Conservation (phyloP, 2,113 vertebrate genomes). For the Synchiropus splendidus region DNA sequence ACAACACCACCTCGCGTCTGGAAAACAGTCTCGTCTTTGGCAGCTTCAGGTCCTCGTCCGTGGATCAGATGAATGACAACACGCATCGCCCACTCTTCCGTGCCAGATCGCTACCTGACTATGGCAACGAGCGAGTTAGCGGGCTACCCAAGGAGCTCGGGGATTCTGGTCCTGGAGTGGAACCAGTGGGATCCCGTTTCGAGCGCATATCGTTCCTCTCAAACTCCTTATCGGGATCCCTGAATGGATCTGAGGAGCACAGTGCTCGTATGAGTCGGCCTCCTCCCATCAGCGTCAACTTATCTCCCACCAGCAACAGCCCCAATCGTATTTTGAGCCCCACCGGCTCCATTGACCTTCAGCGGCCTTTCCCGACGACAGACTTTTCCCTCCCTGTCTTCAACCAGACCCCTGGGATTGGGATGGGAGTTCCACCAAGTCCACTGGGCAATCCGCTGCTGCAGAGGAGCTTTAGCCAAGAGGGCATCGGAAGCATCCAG, state of each 20-base stretch:
- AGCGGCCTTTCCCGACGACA: conserved; percentile 4
- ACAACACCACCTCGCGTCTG: conserved; percentile 65
- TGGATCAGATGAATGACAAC: conserved; percentile 32
- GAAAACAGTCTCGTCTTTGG: conserved; percentile 79
- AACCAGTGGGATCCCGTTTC: conserved; percentile 5
- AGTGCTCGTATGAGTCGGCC: conserved; percentile 24
- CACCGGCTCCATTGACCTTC: conserved; percentile 29
- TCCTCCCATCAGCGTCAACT: not conserved
- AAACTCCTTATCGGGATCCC: conserved; percentile 26
- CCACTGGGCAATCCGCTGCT: conserved; percentile 14
- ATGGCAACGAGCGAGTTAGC: conserved; percentile 5
- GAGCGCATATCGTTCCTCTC: conserved; percentile 54
- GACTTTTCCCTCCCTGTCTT: conserved; percentile 26
- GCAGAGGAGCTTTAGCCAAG: conserved; percentile 49
- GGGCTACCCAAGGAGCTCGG: not conserved
- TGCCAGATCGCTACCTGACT: conserved; percentile 47
- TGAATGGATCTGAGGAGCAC: conserved; percentile 21
- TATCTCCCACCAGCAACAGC: conserved; percentile 17
- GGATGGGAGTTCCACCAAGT: conserved; percentile 1
- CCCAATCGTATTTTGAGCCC: conserved; percentile 32
- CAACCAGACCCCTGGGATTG: conserved; percentile 9
- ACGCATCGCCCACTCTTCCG: conserved; percentile 23
- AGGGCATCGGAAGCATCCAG: conserved; percentile 14
- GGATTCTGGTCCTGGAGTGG: not conserved
- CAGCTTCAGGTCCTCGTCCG: conserved; percentile 27